phyloP scores from a whole-genome alignment of 2,888 invertebrate species.

The Callimorpha dominula region DNA sequence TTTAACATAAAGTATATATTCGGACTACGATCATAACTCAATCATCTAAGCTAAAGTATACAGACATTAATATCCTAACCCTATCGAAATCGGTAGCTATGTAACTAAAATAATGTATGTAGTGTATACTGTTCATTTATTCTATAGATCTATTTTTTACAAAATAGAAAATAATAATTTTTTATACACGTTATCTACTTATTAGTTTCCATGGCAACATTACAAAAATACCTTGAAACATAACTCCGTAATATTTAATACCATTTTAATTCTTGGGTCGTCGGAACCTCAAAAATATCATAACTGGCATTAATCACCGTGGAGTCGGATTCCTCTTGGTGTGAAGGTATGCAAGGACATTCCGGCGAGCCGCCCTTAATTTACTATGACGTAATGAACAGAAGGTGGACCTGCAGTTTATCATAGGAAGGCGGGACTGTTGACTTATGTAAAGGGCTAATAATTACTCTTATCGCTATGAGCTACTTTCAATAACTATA shows the following conservation, averaged over 20 bases:
- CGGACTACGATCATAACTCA: no score
- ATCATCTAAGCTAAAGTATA: no score
- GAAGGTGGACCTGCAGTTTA: conserved; percentile 30
- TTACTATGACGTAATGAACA: conserved; percentile 49
- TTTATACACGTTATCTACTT: not conserved
- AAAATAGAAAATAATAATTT: not conserved
- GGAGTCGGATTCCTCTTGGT: conserved; percentile 43
- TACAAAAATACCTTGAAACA: conserved; percentile 20
- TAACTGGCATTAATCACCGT: conserved; percentile 47
- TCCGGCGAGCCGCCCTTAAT: conserved; percentile 40
- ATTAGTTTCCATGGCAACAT: no score
- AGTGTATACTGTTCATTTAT: no score
- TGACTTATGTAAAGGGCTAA: not conserved
- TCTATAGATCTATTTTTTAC: no score
- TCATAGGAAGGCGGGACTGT: conserved; percentile 15
- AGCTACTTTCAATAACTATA: not conserved
- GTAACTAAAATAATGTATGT: no score
- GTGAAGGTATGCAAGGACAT: conserved; percentile 48
- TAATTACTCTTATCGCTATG: not conserved
- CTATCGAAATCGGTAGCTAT: no score
- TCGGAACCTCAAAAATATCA: conserved; percentile 49
- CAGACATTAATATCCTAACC: no score
- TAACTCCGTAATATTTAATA: conserved; percentile 26
- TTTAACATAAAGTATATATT: no score
- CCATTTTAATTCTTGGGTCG: conserved; percentile 37